Conservation (phyloP, 1,140 invertebrate genomes). For the Pomacea maculata region DNA sequence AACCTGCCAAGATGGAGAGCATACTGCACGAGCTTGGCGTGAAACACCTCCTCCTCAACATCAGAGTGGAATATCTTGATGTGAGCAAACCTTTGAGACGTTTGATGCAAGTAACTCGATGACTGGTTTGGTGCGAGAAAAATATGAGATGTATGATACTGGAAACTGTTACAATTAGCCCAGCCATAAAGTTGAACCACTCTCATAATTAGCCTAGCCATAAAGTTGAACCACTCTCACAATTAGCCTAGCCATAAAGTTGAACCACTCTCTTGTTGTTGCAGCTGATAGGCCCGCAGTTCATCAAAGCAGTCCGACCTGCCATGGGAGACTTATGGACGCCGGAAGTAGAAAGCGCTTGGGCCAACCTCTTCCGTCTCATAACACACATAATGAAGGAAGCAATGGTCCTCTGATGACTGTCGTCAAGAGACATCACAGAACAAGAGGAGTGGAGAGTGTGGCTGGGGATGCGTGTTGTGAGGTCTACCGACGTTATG, state of each 20-base stretch:
- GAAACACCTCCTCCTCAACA: conserved; percentile 70
- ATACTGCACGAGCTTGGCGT: conserved; percentile 69
- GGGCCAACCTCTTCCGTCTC: conserved; percentile 67
- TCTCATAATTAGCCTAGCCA: no score
- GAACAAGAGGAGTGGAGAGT: neutral
- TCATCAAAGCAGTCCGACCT: conserved; percentile 69
- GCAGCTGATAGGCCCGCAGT: conserved; percentile 69
- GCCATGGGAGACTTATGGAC: conserved; percentile 67
- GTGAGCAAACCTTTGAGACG: conserved; percentile 60
- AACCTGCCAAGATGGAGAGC: conserved; percentile 67
- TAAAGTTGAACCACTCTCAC: neutral
- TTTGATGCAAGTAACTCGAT: neutral
- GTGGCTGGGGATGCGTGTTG: neutral
- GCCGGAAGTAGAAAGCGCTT: conserved; percentile 66
- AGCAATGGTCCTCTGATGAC: conserved; percentile 35
- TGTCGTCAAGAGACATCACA: neutral
- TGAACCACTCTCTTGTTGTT: conserved; percentile 37
- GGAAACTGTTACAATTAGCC: neutral
- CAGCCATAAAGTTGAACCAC: no score
- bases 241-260: neutral
- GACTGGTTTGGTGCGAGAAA: neutral
- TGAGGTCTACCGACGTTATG: no score
- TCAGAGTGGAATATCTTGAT: conserved; percentile 70
- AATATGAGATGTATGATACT: neutral
- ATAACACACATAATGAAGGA: conserved; percentile 66